Conservation (phyloP, 2,888 invertebrate species). For the Tolmerus cingulatus region DNA sequence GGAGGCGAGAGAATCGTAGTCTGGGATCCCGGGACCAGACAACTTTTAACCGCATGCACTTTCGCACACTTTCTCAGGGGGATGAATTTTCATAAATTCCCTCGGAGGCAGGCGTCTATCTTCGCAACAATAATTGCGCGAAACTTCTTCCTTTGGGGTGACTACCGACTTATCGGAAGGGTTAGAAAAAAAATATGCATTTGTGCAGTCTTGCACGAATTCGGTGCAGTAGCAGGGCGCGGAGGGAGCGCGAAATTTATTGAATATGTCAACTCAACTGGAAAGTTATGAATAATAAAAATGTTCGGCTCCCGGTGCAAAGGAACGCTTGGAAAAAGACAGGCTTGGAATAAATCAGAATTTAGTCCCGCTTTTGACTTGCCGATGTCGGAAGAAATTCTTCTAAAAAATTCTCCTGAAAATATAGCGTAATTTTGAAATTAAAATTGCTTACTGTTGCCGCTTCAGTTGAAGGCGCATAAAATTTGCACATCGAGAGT, state of each 20-base stretch:
- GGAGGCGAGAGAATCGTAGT: background rate
- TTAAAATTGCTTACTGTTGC: background rate
- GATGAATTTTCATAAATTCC: constrained; percentile 32
- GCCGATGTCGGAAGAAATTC: background rate
- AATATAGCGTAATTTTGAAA: background rate
- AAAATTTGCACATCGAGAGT: background rate
- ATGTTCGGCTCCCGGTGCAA: background rate
- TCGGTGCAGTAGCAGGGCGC: background rate
- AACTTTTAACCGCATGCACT: background rate
- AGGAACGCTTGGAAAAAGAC: background rate
- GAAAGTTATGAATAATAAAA: constrained; percentile 46
- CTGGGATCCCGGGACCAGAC: background rate
- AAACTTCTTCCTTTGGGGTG: constrained; percentile 31
- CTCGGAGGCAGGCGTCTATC: constrained; percentile 32
- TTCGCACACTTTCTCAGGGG: constrained; percentile 28
- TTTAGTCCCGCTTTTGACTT: background rate
- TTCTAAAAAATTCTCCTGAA: background rate
- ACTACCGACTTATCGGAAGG: constrained; percentile 36
- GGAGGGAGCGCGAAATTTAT: constrained; percentile 28
- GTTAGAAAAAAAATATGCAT: constrained; percentile 31
- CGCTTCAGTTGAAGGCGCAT: background rate
- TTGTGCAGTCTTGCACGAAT: background rate
- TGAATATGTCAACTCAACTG: constrained; percentile 43
- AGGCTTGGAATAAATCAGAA: background rate
- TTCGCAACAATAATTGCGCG: constrained; percentile 34